phyloP scores from a whole-genome alignment of 1,140 invertebrate species.

The Campodea augens region DNA sequence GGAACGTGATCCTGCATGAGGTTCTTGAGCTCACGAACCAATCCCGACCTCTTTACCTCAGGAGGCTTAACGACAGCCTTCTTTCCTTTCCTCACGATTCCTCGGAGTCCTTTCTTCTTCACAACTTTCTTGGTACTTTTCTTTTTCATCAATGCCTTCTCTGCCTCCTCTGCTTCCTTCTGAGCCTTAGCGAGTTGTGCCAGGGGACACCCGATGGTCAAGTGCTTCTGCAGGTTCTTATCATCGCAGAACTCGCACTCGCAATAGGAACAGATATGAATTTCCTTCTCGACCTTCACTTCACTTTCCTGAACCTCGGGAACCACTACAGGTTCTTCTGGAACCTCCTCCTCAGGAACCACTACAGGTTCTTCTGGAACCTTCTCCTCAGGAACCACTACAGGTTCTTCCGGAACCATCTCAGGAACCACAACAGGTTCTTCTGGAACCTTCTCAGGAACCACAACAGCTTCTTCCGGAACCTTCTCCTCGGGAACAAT shows the following conservation, averaged over 20 bases:
- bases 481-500: no score
- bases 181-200: neutral
- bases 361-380: no score
- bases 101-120: neutral
- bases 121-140: slow-evolving; percentile 1
- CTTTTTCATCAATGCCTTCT: slow-evolving; percentile 1
- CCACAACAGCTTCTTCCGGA: no score
- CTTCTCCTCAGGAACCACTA: no score
- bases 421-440: no score
- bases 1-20: neutral
- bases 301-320: no score
- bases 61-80: neutral
- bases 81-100: neutral
- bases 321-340: no score
- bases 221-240: neutral
- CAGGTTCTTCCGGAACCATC: no score
- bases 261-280: neutral
- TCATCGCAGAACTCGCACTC: neutral
- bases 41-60: neutral
- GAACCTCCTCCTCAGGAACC: no score
- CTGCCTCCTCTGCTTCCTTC: neutral
- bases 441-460: no score
- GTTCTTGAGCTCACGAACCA: neutral
- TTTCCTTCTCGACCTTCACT: no score
- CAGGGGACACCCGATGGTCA: neutral